These are phyloP conservation scores for Melanogrammus aeglefinus DNA, from an alignment of 2,797 vertebrate genomes.

Conservation along the genomic window DNA sequence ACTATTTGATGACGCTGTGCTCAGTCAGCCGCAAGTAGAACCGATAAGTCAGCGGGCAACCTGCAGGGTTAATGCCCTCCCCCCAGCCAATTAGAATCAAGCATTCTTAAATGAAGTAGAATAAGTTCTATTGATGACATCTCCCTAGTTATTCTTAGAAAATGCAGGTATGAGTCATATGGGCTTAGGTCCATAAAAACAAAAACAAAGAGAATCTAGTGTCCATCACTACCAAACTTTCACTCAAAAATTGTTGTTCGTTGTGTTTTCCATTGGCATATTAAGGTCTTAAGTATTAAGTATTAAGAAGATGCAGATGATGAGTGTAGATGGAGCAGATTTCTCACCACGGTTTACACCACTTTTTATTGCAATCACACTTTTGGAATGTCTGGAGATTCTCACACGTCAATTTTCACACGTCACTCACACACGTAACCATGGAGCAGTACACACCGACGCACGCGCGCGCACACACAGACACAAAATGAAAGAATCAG, in stretches of 20 bases:
- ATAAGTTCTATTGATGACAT: not conserved
- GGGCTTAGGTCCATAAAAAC: not conserved
- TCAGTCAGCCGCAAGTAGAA: too few relatives aligned
- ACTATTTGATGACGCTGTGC: too few relatives aligned
- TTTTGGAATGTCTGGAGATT: conserved; percentile 14
- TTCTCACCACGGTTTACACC: conserved; percentile 43
- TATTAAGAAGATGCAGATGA: not conserved
- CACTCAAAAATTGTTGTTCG: not conserved
- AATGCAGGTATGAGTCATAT: not conserved
- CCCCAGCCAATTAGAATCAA: too few relatives aligned
- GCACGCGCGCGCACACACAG: not conserved
- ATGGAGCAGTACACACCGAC: not conserved
- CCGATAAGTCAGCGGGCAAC: too few relatives aligned
- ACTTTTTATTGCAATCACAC: conserved; percentile 39
- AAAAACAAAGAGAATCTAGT: not conserved
- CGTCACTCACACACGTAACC: not conserved
- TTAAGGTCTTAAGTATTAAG: not conserved
- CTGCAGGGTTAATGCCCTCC: too few relatives aligned
- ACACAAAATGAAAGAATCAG: not conserved
- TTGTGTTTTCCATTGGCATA: conserved; percentile 56
- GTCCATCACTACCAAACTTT: not conserved
- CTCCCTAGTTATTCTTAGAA: not conserved
- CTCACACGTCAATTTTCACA: conserved; percentile 29
- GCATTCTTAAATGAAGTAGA: too few relatives aligned
- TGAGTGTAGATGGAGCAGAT: conserved; percentile 39